phyloP scores from a whole-genome alignment of 2,113 vertebrate species.

The Lagopus leucura region DNA sequence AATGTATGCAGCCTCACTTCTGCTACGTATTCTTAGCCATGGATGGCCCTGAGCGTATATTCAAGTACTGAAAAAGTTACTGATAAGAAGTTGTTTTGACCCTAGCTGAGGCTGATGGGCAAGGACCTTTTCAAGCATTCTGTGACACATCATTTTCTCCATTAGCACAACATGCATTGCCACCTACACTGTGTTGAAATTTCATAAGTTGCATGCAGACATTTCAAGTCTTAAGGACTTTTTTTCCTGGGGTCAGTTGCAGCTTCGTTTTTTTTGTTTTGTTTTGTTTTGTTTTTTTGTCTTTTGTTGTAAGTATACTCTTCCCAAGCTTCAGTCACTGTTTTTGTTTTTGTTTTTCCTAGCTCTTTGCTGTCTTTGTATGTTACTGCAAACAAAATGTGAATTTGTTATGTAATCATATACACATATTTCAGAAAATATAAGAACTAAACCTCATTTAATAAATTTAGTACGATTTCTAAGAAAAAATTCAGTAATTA shows the following conservation, averaged over 20 bases:
- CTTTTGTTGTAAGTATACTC: neutral
- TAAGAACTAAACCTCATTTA: neutral
- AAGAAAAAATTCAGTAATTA: neutral
- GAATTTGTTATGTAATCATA: neutral
- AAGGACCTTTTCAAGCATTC: neutral
- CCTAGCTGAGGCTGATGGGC: neutral
- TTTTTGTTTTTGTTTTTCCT: no score
- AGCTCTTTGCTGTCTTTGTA: neutral
- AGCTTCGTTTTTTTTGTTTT: neutral
- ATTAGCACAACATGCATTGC: accelerated
- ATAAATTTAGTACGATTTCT: neutral
- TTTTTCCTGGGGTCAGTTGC: neutral
- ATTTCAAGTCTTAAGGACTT: neutral
- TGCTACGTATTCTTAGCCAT: neutral
- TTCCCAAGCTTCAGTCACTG: neutral
- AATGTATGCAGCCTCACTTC: neutral
- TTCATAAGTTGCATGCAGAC: neutral
- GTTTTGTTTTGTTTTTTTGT: neutral
- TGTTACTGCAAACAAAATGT: neutral
- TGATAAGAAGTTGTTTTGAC: neutral
- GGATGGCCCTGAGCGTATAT: neutral
- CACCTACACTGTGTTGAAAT: neutral
- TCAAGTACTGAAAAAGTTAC: neutral
- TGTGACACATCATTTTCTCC: neutral
- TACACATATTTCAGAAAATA: neutral